Evolutionary conservation across 2,797 vertebrate genomes (phyloP).

Genomic region (Prunella strophiata): DNA sequence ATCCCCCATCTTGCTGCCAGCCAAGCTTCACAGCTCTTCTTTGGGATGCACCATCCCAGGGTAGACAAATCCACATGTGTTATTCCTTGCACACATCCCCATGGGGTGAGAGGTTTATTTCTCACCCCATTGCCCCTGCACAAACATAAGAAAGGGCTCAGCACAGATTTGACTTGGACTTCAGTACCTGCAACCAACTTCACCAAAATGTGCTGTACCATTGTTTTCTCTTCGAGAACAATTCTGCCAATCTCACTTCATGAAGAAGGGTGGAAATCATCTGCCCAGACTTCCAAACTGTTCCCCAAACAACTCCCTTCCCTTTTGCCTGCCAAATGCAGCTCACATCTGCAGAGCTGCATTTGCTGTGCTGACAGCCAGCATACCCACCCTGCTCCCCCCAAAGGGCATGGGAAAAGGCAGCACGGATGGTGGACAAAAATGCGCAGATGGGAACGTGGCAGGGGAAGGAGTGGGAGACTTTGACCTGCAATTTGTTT

Average conservation of each 20-base stretch:
- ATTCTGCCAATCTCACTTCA: not conserved
- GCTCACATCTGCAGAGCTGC: not conserved
- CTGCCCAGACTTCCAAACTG: not conserved
- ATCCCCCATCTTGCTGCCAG: not conserved
- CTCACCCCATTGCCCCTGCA: fast-evolving
- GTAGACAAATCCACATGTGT: not conserved
- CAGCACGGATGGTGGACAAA: not conserved
- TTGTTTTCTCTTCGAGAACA: not conserved
- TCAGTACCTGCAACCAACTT: not conserved
- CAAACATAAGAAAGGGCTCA: not conserved
- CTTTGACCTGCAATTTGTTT: not conserved
- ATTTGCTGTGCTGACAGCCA: not conserved
- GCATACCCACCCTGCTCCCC: not conserved
- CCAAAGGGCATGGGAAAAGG: conserved; percentile 46
- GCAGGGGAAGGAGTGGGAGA: conserved; percentile 24
- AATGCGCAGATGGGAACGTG: not conserved
- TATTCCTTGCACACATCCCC: not conserved
- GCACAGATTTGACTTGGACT: fast-evolving
- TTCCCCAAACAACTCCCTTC: not conserved
- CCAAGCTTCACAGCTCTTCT: not conserved
- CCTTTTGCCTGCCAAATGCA: not conserved
- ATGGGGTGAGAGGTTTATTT: not conserved
- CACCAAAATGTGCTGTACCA: fast-evolving
- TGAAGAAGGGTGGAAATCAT: not conserved
- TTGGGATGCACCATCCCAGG: not conserved